Evolutionary conservation across 1,140 invertebrate genomes (phyloP).

Genomic region (Bombus huntii): DNA sequence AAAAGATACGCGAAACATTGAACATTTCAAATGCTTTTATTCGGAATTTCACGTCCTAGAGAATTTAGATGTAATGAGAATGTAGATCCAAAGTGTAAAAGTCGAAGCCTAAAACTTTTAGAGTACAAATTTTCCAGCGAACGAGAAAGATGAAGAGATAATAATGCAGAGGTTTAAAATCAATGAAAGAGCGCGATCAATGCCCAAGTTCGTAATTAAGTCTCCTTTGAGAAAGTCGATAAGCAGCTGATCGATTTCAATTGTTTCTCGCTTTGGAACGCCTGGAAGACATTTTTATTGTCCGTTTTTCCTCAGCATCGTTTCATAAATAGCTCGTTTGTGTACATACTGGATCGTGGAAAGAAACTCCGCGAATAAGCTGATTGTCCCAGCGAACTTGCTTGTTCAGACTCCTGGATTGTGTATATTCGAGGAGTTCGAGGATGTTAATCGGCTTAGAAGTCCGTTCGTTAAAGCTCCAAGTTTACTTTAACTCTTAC

Average conservation of each 20-base stretch:
- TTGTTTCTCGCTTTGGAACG: background rate
- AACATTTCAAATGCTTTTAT: too few relatives aligned
- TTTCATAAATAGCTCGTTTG: constrained; percentile 17
- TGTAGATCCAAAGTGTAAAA: background rate
- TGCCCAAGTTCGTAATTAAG: background rate
- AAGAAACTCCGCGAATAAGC: constrained; percentile 44
- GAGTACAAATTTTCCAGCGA: background rate
- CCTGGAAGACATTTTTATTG: background rate
- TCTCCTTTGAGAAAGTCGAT: background rate
- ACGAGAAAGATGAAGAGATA: background rate
- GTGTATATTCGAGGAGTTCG: constrained; percentile 37
- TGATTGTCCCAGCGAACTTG: constrained; percentile 37
- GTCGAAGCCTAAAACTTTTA: background rate
- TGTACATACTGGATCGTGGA: constrained; percentile 34
- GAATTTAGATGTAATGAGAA: too few relatives aligned
- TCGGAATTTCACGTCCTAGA: too few relatives aligned
- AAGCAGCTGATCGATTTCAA: background rate
- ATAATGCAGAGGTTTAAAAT: background rate
- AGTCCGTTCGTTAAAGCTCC: constrained; percentile 51
- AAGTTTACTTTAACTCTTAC: constrained; percentile 45
- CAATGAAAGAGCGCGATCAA: background rate
- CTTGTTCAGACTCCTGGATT: constrained; percentile 19
- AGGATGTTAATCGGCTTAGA: constrained; percentile 57
- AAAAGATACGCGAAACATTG: too few relatives aligned
- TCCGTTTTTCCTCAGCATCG: background rate